phyloP scores from a whole-genome alignment of 2,113 vertebrate genomes.

The Ancistrus triradiatus region DNA sequence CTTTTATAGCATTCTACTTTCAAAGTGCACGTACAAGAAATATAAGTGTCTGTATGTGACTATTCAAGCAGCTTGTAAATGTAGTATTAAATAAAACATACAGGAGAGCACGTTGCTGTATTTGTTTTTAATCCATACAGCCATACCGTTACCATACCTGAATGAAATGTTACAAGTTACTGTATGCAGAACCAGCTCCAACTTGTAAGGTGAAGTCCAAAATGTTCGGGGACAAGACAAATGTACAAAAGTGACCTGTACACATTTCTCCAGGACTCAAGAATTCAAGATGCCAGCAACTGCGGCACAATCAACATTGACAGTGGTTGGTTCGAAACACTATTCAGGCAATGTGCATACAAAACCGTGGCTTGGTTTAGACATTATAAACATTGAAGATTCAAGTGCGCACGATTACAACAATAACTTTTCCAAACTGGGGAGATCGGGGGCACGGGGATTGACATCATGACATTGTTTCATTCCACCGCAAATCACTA shows the following conservation, averaged over 20 bases:
- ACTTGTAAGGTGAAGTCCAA: constrained; percentile 46
- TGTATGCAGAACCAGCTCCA: constrained; percentile 44
- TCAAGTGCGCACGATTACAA: constrained; percentile 50
- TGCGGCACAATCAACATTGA: constrained; percentile 46
- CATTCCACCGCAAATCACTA: constrained; percentile 51
- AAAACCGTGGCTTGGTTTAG: constrained; percentile 52
- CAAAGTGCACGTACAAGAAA: too few species aligned
- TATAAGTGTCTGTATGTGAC: too few species aligned
- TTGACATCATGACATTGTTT: constrained; percentile 51
- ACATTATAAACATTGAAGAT: constrained; percentile 50
- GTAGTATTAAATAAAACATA: neutral
- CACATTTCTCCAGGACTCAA: constrained; percentile 47
- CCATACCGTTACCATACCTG: constrained; percentile 50
- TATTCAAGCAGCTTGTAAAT: too few species aligned
- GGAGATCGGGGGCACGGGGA: constrained; percentile 19
- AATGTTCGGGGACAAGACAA: constrained; percentile 47
- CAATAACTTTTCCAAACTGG: constrained; percentile 46
- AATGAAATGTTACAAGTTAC: constrained; percentile 48
- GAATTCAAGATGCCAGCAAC: constrained; percentile 38
- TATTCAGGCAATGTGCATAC: constrained; percentile 53
- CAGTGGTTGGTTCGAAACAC: constrained; percentile 46
- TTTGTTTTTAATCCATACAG: constrained; percentile 49
- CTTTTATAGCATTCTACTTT: too few species aligned
- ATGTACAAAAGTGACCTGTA: constrained; percentile 52
- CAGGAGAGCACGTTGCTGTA: constrained; percentile 35